Conservation (phyloP, 2,113 vertebrate species). For the Anhinga anhinga region DNA sequence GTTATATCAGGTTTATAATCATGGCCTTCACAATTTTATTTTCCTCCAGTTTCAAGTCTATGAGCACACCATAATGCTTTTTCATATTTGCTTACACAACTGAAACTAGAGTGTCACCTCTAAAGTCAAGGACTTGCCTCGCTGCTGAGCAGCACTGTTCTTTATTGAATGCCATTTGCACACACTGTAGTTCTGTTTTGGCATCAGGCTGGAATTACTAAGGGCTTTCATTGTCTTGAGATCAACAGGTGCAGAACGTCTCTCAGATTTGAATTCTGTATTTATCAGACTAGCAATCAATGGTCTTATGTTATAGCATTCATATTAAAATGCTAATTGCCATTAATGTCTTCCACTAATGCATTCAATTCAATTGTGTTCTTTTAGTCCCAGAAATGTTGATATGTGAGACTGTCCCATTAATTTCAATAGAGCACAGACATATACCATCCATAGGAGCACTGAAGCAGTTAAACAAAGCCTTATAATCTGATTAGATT, state of each 20-base stretch:
- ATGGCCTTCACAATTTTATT: neutral
- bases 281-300: constrained; percentile 13
- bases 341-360: neutral
- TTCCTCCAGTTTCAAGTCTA: neutral
- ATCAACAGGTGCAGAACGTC: neutral
- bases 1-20: neutral
- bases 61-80: neutral
- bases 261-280: neutral
- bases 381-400: neutral
- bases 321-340: constrained; percentile 24
- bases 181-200: neutral
- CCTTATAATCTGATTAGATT: neutral
- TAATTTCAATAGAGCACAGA: neutral
- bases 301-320: neutral
- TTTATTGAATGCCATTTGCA: neutral
- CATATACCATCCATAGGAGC: neutral
- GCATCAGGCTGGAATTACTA: neutral
- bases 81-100: neutral
- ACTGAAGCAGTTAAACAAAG: neutral
- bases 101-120: neutral
- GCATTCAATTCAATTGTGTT: neutral
- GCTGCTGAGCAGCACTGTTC: neutral
- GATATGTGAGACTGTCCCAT: neutral
- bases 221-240: neutral
- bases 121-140: neutral